Base-by-base conservation (phyloP, 2,113 vertebrate species). In the Nycticorax nycticorax region DNA sequence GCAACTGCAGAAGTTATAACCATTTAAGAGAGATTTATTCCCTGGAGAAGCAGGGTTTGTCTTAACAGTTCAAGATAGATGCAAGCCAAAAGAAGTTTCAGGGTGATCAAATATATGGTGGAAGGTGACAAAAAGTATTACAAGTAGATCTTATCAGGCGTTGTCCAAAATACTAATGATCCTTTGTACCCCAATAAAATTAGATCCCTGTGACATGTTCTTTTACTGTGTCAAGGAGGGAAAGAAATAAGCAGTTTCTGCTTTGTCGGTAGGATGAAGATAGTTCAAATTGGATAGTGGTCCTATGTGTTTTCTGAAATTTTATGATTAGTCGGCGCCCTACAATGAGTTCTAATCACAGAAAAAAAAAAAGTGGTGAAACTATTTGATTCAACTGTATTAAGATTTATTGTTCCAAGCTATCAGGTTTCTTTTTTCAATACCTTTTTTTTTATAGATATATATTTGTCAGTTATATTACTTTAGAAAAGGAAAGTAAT, bases 241-340 rank as follows among this genome's bases (percentile, higher is more conserved):
- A 69, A 37, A 78, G 47, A 35, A 60, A 10, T 16, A 48, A 74
- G 47, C 24, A 33, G 21, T 78, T 89, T 64, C 32, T 32, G 19
- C 20, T 55, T 59, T 78, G 32, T 39, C 56, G 5, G 22, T 62
- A 16, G 6, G 27, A 19, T 69, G 14, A 59, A 59, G 23, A 7
- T 69, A 39, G 39, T 78, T 89, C 59, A 64, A 37, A 48, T 1
- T 45, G 32, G 16, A 2, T 60, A 41, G 23, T 23, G 7, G 55
- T 59, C 35, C 37, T 64, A 0, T 37, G 6, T 47, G 14, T 41
- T 89, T 81, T 86, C 27, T 63, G 27, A 68, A 59, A n/a, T 19
- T 12, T 82, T 74, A 6, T 16, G 6, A 27, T 73, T n/a, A 30
- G 3, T 43, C 39, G 68, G 30, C 0, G 0, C 37, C 23, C 24